Percentiles rank a stretch among this genome's conserved stretches.
Conservation (phyloP, 2,888 invertebrate genomes). For the Chaetogeoica ovagalla region DNA sequence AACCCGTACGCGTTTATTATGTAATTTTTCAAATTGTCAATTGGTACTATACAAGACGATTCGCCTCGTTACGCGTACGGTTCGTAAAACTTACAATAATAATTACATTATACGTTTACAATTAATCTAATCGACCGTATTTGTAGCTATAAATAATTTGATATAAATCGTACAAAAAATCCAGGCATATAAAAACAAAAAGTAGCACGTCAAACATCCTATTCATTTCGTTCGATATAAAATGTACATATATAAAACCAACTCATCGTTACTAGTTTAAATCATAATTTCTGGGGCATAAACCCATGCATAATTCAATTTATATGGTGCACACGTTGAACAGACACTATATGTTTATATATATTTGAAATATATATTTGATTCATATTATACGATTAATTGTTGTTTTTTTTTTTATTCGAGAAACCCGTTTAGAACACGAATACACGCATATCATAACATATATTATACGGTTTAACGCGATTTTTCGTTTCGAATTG, state of each 20-base stretch:
- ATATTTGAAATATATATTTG: background rate
- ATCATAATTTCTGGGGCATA: background rate
- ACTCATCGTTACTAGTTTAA: background rate
- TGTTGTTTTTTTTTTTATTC: background rate
- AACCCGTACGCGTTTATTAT: background rate
- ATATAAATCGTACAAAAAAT: background rate
- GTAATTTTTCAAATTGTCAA: background rate
- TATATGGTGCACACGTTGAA: background rate
- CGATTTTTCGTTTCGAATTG: background rate
- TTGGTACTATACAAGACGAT: no score
- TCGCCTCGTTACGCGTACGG: no score
- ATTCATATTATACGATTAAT: background rate
- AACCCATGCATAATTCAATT: background rate
- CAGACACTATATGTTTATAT: background rate
- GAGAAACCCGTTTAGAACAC: background rate
- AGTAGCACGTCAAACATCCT: slow-evolving; percentile 3
- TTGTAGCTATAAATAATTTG: background rate
- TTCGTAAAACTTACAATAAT: no score
- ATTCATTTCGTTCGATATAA: slow-evolving; percentile 2
- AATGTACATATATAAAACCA: background rate
- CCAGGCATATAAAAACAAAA: slow-evolving; percentile 15
- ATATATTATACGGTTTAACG: background rate
- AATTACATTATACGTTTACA: no score
- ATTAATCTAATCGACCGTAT: background rate
- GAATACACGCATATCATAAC: background rate